These are phyloP conservation scores for Hepsetus odoe DNA, from an alignment of 2,113 vertebrate species.

Conservation along the genomic window DNA sequence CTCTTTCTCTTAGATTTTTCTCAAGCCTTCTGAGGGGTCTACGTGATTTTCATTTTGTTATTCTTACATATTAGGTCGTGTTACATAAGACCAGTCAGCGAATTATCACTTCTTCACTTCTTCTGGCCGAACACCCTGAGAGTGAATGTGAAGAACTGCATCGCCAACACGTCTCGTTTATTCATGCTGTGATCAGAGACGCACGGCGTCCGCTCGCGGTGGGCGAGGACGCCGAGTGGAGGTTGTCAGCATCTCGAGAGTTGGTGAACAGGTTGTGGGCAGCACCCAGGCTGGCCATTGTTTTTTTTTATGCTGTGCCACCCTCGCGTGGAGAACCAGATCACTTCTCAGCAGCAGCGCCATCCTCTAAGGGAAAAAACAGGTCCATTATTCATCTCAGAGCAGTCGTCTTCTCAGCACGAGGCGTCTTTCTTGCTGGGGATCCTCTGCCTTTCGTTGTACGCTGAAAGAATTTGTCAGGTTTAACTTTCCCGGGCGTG, in stretches of 20 bases:
- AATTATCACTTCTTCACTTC: neutral
- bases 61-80: neutral
- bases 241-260: constrained; percentile 25
- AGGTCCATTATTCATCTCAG: constrained; percentile 15
- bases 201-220: neutral
- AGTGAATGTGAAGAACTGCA: neutral
- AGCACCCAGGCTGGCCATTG: constrained; percentile 1
- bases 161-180: neutral
- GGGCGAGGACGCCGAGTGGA: neutral
- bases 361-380: neutral
- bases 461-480: neutral
- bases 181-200: constrained; percentile 2
- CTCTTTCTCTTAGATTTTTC: neutral
- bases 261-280: constrained; percentile 37
- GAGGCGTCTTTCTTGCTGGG: neutral
- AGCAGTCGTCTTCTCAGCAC: neutral
- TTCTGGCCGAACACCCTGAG: neutral
- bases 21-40: neutral
- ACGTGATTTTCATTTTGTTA: too few species aligned
- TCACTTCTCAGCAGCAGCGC: constrained; percentile 14
- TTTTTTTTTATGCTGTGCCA: neutral
- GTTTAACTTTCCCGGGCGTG: too few species aligned
- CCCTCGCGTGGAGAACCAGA: neutral
- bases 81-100: constrained; percentile 15
- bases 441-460: neutral